A percentile compares a stretch with the other conserved stretches of the same genome.
Conservation (phyloP, 1,140 invertebrate genomes). For the Piezodorus guildinii region DNA sequence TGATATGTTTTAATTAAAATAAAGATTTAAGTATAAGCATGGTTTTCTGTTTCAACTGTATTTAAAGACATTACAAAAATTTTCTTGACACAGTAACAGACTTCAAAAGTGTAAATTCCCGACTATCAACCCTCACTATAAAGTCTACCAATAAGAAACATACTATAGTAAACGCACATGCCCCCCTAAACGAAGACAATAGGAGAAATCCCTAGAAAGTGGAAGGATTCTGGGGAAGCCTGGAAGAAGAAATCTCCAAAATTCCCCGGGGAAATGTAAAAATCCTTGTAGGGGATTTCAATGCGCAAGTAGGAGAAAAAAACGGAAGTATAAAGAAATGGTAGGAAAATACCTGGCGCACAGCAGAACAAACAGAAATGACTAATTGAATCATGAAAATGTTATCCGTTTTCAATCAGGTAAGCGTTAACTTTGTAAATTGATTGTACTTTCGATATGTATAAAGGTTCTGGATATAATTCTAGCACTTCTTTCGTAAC, state of each 20-base stretch:
- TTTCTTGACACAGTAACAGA: not conserved
- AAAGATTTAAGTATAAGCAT: no score
- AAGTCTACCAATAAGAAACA: not conserved
- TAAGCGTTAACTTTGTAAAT: no score
- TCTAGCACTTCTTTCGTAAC: no score
- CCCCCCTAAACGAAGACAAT: not conserved
- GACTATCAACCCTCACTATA: not conserved
- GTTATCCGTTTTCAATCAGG: no score
- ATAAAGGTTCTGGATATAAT: no score
- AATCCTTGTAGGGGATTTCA: no score
- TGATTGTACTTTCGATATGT: no score
- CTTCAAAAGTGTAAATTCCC: not conserved
- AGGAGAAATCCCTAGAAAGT: not conserved
- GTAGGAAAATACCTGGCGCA: not conserved
- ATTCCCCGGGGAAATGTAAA: not conserved
- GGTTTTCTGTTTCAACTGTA: no score
- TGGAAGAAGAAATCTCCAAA: not conserved
- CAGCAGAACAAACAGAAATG: no score
- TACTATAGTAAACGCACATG: not conserved
- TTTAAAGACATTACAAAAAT: not conserved
- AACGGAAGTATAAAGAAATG: not conserved
- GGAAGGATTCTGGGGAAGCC: not conserved
- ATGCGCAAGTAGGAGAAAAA: not conserved
- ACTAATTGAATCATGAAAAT: no score
- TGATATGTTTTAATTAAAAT: no score